Percentiles rank a stretch among this genome's conserved stretches.
These are phyloP conservation scores for Thereva nobilitata DNA, from an alignment of 2,888 invertebrate genomes.

Conservation along the genomic window DNA sequence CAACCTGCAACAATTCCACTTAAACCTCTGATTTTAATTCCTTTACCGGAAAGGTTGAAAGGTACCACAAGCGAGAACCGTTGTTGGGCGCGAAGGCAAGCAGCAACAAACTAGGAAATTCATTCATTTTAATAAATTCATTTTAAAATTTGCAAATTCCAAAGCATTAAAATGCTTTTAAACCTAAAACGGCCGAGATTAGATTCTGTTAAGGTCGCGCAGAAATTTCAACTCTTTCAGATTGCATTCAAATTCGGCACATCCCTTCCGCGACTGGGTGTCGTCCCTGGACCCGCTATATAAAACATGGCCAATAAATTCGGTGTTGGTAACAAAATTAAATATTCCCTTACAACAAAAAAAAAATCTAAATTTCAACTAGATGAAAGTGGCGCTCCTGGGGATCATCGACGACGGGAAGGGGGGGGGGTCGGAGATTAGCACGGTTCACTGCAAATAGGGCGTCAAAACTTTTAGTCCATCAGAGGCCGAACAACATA, in stretches of 20 bases:
- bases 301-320: no score
- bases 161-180: constrained; percentile 23
- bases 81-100: not conserved
- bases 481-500: constrained; percentile 3
- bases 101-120: constrained; percentile 11
- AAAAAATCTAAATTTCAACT: no score
- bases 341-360: no score
- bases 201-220: constrained; percentile 20
- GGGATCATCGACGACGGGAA: no score
- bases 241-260: constrained; percentile 22
- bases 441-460: no score
- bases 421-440: no score
- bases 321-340: no score
- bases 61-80: no score
- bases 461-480: not conserved
- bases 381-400: no score
- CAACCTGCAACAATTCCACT: no score
- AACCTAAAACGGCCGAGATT: constrained; percentile 22
- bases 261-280: constrained; percentile 9
- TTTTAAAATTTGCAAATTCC: constrained; percentile 9
- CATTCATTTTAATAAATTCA: constrained; percentile 34
- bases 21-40: no score
- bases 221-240: constrained; percentile 21
- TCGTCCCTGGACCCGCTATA: not conserved
- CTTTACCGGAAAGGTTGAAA: no score